phyloP scores from a whole-genome alignment of 1,140 invertebrate species.

The Lepidurus packardi region DNA sequence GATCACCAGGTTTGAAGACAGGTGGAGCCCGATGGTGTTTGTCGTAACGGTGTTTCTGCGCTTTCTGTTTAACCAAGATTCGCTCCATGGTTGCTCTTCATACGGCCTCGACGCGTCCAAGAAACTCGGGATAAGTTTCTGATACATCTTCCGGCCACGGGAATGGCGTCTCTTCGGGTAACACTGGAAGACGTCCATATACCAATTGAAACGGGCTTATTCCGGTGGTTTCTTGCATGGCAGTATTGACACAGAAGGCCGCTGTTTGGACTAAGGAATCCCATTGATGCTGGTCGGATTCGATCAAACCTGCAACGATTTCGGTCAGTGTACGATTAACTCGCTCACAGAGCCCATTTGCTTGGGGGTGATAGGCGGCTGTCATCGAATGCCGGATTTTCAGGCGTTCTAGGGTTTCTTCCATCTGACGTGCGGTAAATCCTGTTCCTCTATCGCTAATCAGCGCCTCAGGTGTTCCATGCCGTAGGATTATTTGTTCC shows the following conservation, averaged over 20 bases:
- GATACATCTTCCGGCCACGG: background rate
- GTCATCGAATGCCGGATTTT: slow-evolving; percentile 35
- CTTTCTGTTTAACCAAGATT: background rate
- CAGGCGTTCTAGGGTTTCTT: slow-evolving; percentile 35
- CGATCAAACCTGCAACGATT: slow-evolving; percentile 34
- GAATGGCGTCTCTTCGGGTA: slow-evolving; percentile 36
- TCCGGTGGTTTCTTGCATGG: slow-evolving; percentile 43
- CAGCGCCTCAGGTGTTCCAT: slow-evolving; percentile 38
- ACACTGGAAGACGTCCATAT: slow-evolving; percentile 44
- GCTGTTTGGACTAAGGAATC: slow-evolving; percentile 43
- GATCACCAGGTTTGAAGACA: background rate
- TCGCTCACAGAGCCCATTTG: slow-evolving; percentile 37
- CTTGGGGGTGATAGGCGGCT: slow-evolving; percentile 35
- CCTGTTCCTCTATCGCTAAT: slow-evolving; percentile 37
- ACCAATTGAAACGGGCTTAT: slow-evolving; percentile 46
- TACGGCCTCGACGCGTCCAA: background rate
- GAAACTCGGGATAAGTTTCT: background rate
- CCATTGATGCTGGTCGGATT: background rate
- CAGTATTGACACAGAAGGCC: slow-evolving; percentile 47
- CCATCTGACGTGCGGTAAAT: slow-evolving; percentile 32
- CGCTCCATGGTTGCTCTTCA: background rate
- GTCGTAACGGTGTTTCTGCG: background rate
- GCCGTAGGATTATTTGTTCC: slow-evolving; percentile 2
- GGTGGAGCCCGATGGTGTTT: background rate
- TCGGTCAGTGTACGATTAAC: slow-evolving; percentile 39